phyloP scores from a whole-genome alignment of 2,888 invertebrate species.

The Volucella inanis region DNA sequence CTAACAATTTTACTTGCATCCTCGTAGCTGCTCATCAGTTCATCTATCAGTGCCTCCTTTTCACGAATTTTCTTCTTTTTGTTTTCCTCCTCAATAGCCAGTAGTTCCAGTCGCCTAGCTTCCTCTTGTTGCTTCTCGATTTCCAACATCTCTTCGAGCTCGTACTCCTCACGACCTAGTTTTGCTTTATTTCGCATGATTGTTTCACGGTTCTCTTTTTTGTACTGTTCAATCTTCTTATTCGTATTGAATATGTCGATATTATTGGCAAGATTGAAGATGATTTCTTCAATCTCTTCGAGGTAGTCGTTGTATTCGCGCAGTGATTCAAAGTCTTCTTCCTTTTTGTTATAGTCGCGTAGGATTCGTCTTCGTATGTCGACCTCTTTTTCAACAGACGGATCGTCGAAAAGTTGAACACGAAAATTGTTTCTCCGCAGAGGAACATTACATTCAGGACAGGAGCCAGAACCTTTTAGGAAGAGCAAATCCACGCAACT shows the following conservation, averaged over 20 bases:
- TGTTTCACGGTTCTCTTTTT: constrained; percentile 93
- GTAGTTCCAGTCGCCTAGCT: constrained; percentile 87
- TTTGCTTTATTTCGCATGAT: constrained; percentile 92
- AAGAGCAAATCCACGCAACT: constrained; percentile 98
- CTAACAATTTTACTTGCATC: constrained; percentile 94
- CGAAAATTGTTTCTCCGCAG: constrained; percentile 95
- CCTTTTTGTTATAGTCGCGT: constrained; percentile 96
- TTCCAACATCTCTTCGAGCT: constrained; percentile 92
- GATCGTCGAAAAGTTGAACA: constrained; percentile 97
- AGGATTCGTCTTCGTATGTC: constrained; percentile 95
- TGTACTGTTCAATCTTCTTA: constrained; percentile 94
- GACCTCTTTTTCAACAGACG: constrained; percentile 98
- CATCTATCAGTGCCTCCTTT: constrained; percentile 96
- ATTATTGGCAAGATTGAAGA: constrained; percentile 95
- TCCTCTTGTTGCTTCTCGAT: constrained; percentile 91
- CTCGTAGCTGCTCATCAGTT: constrained; percentile 95
- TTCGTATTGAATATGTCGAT: constrained; percentile 94
- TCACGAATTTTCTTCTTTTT: constrained; percentile 93
- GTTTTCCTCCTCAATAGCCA: constrained; percentile 86
- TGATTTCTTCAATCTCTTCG: constrained; percentile 96
- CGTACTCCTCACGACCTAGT: constrained; percentile 91
- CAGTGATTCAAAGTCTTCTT: constrained; percentile 94
- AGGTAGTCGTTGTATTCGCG: constrained; percentile 97
- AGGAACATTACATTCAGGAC: constrained; percentile 96
- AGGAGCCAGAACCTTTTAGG: constrained; percentile 97